Evolutionary conservation across 2,113 vertebrate species (phyloP), one percentile per base, ranked within the genome.

Genomic region (Chaetodon trifascialis): DNA sequence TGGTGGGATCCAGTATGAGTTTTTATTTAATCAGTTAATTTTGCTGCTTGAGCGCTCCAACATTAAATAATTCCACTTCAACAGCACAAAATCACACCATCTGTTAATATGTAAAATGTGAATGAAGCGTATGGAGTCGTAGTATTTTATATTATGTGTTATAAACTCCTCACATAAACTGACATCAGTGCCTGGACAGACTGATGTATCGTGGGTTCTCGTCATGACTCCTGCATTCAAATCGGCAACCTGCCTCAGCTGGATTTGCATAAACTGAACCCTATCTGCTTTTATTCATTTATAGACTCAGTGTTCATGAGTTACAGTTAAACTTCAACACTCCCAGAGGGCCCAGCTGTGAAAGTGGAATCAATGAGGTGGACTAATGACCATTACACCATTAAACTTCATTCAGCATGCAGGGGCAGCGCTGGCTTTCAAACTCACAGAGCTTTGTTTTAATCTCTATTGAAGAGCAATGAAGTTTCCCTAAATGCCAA

Each of bases 231-330:
- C 83, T 84, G 17, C 54, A 90, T 80, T 88, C 82, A 90, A 88
- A 88, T 84, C 7, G 21, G 34, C 60, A 1, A 25, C 1, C 84
- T 38, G 87, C 78, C 52, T 56, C n/a, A 1, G 25, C 4, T 8
- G 30, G 30, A 84, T 90, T 90, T 90, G 73, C 84, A 90, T 90
- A 12, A 85, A 63, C 81, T 55, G 54, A 72, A 11, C 8, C 8
- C 10, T 78, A 78, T 85, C 83, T 36, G 49, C 59, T 38, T 74
- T 64, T 34, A 60, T 54, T 75, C 66, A 38, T 64, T 71, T 63
- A 63, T 40, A 19, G 23, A 34, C 46, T n/a, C 42, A 49, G 34
- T 17, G 54, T 82, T 47, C 52, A 2, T 15, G 60, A 19, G 42
- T 77, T 19, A 19, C 54, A 52, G 54, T 40, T 69, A 40, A 30